Conservation (phyloP, 2,797 vertebrate genomes). For the Cyprinodon diabolis region DNA sequence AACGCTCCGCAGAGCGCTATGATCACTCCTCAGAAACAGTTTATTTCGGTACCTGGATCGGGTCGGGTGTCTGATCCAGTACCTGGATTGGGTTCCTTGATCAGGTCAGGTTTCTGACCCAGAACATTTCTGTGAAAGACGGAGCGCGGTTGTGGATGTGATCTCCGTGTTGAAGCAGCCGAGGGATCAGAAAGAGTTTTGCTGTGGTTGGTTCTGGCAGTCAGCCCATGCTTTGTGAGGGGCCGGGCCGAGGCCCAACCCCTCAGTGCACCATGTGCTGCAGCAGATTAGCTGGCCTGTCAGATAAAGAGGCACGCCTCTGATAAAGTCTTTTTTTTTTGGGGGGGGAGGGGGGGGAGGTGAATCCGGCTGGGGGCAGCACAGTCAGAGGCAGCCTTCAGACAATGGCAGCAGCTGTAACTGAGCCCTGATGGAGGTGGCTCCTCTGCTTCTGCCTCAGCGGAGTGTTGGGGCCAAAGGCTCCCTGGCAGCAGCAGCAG, state of each 20-base stretch:
- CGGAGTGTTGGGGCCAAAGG: conserved; percentile 18
- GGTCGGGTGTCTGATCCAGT: too few relatives aligned
- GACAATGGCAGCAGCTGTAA: conserved; percentile 85
- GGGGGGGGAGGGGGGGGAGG: conserved; percentile 50
- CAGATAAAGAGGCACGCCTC: conserved; percentile 74
- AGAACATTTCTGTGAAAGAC: too few relatives aligned
- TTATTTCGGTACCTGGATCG: too few relatives aligned
- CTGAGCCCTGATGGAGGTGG: conserved; percentile 60
- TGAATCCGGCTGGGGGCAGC: conserved; percentile 42
- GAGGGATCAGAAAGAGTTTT: not conserved
- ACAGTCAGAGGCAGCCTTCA: conserved; percentile 69
- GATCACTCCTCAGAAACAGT: too few relatives aligned
- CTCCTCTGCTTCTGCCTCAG: conserved; percentile 33
- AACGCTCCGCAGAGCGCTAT: too few relatives aligned
- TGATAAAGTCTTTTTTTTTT: conserved; percentile 82
- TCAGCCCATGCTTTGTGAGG: conserved; percentile 33
- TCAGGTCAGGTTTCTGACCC: too few relatives aligned
- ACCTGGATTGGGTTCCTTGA: too few relatives aligned
- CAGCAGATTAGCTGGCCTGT: conserved; percentile 74
- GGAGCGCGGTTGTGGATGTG: too few relatives aligned
- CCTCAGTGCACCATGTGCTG: conserved; percentile 81
- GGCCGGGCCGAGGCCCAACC: conserved; percentile 58
- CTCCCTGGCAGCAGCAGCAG: conserved; percentile 14
- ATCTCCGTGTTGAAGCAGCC: too few relatives aligned
- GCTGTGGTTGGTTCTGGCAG: not conserved